Base-by-base conservation (phyloP, 2,797 vertebrate genomes). In the Discoglossus pictus region DNA sequence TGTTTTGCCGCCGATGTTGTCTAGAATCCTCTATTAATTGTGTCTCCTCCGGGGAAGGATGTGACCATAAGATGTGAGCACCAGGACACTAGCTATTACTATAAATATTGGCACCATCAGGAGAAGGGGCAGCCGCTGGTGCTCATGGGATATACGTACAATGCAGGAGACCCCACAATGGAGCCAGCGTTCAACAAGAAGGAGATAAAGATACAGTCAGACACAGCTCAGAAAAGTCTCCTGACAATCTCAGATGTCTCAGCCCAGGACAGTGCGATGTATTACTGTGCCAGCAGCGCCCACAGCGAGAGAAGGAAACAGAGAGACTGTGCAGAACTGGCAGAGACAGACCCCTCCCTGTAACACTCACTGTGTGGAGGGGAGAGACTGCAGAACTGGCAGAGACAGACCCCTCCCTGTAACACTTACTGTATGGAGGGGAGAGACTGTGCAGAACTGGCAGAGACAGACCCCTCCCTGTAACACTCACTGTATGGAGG, bases 271-370 rank as follows among this genome's bases (percentile, higher is more conserved):
- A 21, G 3, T 4, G 66, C 34, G 1, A 15, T 17, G 3, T 67
- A 67, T 42, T 60, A 43, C 15, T 67, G 65, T 60, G 48, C 58
- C 25, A 54, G 48, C 48, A 61, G 66, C 39, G 36, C 15, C 9
- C 39, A 61, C 66, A 53, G 48, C 2, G 20, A 46, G 27, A 20
- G 11, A 31, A 10, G 10, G 17, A 2, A 18, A 40, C 6, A 15
- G 15, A 9, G 2, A 34, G 15, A 8, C 42, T 51, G 55, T 67
- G 21, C 11, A 59, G n/a, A 67, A 67, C 35, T 21, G n/a, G n/a
- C 5, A n/a, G 34, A 23, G 15, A 46, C 43, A 46, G 17, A 7
- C 17, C 15, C 43, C 16, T 4, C 43, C 2, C 6, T 16, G 17
- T 3, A 20, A 44, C 42, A 44, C 3, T 10, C 42, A 20, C 2